Base-by-base conservation (phyloP, 2,113 vertebrate species). In the Lagopus leucura region DNA sequence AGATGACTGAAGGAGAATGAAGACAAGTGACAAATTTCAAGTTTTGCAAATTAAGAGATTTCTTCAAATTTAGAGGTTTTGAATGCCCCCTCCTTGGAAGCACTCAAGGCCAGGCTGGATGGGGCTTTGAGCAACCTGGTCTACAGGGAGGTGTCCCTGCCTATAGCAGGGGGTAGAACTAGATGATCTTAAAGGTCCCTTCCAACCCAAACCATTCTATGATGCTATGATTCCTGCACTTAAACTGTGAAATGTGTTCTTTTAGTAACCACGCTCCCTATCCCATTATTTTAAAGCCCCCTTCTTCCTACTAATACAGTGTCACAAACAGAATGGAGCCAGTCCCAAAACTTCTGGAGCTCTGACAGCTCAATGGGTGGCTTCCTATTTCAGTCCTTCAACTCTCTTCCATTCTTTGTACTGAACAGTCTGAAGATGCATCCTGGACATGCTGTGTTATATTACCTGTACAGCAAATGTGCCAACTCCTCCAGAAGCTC, bases 391-490 rank as follows among this genome's bases (percentile, higher is more conserved):
- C 57, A 81, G 85, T 89, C 61, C 73, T 50, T 83, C 55, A 71
- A 27, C 73, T 80, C 28, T 24, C 32, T 80, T 86, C 34, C 10
- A 79, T 61, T 69, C 42, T 38, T 36, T 21, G 57, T 14, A 60
- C 7, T 77, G 42, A 86, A 77, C 55, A 0, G 0, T 52, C 71
- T 83, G 47, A 77, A 91, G 34, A 79, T 47, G n/a, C 25, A 45
- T n/a, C 87, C 50, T 86, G 61, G 61, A 43, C 52, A 75, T 47
- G 57, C 47, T 83, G 74, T 67, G 81, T 57, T 75, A 17, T 82
- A 94, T 97, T 97, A 99, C 99, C 99, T 99, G 99, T 81, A 99
- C 97, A 82, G 99, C 98, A 96, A 99, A 99, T 19, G 99, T 99
- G 93, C 99, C 99, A 82, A 99, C 98, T 90, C 99, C 99, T 60